Evolutionary conservation across 2,888 invertebrate species (phyloP).

Genomic region (Notocelia uddmanniana): DNA sequence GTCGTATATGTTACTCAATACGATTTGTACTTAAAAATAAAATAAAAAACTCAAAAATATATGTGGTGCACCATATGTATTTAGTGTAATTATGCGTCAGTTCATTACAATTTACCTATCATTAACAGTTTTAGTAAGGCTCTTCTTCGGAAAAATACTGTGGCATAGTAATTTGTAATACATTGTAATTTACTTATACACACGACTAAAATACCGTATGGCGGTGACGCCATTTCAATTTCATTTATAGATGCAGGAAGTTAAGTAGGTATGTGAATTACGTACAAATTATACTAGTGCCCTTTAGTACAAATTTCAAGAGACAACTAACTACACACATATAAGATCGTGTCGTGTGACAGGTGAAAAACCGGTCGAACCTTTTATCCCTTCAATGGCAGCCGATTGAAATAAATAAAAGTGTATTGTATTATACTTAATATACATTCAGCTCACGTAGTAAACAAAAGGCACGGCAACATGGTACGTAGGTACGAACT

Average conservation of each 20-base stretch:
- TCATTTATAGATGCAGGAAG: constrained; percentile 41
- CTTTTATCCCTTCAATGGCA: constrained; percentile 67
- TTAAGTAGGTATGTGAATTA: constrained; percentile 35
- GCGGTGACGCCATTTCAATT: constrained; percentile 31
- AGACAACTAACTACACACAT: constrained; percentile 14
- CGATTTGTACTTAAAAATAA: too few relatives aligned
- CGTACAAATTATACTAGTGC: constrained; percentile 40
- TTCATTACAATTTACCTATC: background rate
- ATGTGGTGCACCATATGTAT: background rate
- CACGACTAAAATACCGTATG: constrained; percentile 7
- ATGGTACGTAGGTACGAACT: background rate
- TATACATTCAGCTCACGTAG: constrained; percentile 62
- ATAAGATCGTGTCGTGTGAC: constrained; percentile 58
- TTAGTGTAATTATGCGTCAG: background rate
- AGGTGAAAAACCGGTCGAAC: constrained; percentile 75
- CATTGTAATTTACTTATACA: constrained; percentile 7
- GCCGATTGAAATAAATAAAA: constrained; percentile 63
- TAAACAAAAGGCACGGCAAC: constrained; percentile 42
- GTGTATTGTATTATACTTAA: constrained; percentile 55
- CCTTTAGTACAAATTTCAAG: constrained; percentile 39
- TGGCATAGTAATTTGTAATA: constrained; percentile 3
- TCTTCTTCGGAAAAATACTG: background rate
- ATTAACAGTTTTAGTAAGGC: background rate
- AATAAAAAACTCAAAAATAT: background rate
- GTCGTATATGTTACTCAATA: background rate